Conservation (phyloP, 2,888 invertebrate genomes). For the Dichetophora obliterata region DNA sequence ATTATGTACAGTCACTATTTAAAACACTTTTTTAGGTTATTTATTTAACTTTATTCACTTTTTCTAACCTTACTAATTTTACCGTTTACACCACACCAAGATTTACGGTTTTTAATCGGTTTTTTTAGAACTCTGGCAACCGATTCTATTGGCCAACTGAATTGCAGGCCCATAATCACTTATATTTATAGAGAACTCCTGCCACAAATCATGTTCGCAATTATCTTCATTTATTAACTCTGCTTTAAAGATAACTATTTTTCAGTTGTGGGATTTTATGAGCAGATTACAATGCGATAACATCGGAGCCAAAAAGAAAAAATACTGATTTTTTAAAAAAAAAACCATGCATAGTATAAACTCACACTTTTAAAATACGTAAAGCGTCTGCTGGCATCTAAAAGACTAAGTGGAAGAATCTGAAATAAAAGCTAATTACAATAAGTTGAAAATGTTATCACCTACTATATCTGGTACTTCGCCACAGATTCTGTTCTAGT, state of each 20-base stretch:
- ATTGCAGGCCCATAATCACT: constrained; percentile 37
- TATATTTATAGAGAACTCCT: constrained; percentile 49
- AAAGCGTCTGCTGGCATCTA: not conserved
- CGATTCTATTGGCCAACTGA: constrained; percentile 45
- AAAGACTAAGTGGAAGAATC: not conserved
- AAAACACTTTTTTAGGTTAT: not conserved
- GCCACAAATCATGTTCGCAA: not conserved
- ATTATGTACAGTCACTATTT: too few species aligned
- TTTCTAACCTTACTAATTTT: not conserved
- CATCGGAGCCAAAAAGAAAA: not conserved
- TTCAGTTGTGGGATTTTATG: constrained; percentile 2
- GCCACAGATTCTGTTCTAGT: too few species aligned
- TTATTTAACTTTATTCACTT: not conserved
- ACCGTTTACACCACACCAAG: not conserved
- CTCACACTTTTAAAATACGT: too few species aligned
- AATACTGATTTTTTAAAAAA: too few species aligned
- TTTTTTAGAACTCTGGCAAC: not conserved
- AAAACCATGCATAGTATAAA: too few species aligned
- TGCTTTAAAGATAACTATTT: too few species aligned
- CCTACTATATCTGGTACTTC: too few species aligned
- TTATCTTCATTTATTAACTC: constrained; percentile 3
- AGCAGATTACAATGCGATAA: not conserved
- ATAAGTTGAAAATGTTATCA: too few species aligned
- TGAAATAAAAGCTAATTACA: too few species aligned
- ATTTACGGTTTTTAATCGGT: not conserved